Evolutionary conservation across 23 tunicate species (phyloP).

Genomic region (Phallusia fumigata): DNA sequence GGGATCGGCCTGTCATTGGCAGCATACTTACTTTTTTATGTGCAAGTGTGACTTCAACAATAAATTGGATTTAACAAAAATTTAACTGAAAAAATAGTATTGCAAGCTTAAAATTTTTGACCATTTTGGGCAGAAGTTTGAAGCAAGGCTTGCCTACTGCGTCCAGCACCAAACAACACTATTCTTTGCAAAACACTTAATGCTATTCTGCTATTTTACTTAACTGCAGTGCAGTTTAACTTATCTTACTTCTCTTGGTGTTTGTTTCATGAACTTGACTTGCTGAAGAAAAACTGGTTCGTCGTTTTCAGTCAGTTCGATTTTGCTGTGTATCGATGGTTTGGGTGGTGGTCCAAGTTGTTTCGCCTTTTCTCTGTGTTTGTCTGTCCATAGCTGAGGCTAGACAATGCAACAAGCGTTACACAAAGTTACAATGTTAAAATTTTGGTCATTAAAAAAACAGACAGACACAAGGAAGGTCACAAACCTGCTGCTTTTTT

Average conservation of each 20-base stretch:
- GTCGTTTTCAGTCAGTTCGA: conserved; percentile 40
- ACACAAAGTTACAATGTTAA: background rate
- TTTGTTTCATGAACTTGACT: conserved; percentile 18
- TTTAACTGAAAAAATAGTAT: no score
- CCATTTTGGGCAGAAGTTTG: no score
- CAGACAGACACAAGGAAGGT: background rate
- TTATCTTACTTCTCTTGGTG: conserved; percentile 14
- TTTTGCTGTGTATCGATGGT: conserved; percentile 52
- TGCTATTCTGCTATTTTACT: no score
- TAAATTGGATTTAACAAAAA: no score
- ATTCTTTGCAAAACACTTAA: no score
- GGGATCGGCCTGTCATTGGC: no score
- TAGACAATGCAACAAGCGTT: background rate
- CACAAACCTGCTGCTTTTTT: conserved; percentile 70
- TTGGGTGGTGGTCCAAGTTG: conserved; percentile 43
- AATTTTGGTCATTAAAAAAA: background rate
- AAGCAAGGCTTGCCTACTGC: no score
- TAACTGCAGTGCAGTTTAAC: no score
- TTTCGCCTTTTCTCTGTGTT: conserved; percentile 30
- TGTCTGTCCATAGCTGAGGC: conserved; percentile 62
- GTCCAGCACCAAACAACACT: no score
- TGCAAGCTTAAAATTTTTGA: no score
- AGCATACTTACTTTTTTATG: no score
- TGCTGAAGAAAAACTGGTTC: conserved; percentile 56
- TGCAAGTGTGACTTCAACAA: no score